Percentiles rank a stretch among this genome's conserved stretches.
Evolutionary conservation across 2,113 vertebrate genomes (phyloP).

Genomic region (Boleophthalmus pectinirostris): DNA sequence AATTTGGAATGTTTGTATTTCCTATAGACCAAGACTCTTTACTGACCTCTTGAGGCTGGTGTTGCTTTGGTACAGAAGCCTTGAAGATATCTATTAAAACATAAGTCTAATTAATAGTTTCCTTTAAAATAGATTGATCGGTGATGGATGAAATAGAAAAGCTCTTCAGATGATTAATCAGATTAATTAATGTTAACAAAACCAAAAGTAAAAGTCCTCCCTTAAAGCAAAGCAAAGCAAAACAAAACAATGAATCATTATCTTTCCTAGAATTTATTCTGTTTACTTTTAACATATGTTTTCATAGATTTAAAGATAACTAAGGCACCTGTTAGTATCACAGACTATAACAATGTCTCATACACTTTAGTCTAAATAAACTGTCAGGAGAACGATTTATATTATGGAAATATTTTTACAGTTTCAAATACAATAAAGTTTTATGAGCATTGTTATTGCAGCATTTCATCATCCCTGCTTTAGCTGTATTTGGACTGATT

Average conservation of each 20-base stretch:
- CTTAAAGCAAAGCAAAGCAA: too few species aligned
- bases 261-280: too few species aligned
- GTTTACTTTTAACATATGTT: too few species aligned
- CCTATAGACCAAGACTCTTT: neutral
- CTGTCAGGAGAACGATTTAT: too few species aligned
- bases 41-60: neutral
- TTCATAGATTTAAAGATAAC: neutral
- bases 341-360: neutral
- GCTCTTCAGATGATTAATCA: neutral
- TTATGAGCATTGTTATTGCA: too few species aligned
- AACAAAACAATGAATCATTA: neutral
- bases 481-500: too few species aligned
- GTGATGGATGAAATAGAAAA: neutral
- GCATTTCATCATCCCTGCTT: too few species aligned
- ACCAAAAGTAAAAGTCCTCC: neutral
- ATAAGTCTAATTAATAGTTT: neutral
- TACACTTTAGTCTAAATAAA: too few species aligned
- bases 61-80: neutral
- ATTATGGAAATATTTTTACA: too few species aligned
- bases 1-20: neutral
- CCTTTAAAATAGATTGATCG: neutral
- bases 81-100: neutral
- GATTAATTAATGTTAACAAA: neutral
- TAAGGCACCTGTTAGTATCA: neutral
- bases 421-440: too few species aligned